Evolutionary conservation across 2,113 vertebrate species (phyloP).

Genomic region (Maccullochella peelii): DNA sequence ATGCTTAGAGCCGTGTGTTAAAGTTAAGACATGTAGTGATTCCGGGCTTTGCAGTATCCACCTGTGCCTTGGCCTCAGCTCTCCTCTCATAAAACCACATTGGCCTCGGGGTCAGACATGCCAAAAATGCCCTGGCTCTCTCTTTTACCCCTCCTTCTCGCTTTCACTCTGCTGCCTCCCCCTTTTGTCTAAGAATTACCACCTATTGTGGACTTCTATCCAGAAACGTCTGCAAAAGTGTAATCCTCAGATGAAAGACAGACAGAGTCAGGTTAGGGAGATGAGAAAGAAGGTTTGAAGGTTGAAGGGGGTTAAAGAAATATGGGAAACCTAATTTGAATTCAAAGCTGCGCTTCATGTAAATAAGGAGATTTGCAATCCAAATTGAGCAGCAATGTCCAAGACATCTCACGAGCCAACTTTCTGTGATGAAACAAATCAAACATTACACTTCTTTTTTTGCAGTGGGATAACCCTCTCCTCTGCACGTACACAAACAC

Average conservation of each 20-base stretch:
- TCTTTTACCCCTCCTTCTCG: not conserved
- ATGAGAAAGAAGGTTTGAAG: slow-evolving; percentile 3
- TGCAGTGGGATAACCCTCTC: not conserved
- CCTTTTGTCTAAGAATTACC: slow-evolving; percentile 11
- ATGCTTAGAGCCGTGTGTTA: slow-evolving; percentile 26
- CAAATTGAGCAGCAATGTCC: slow-evolving; percentile 52
- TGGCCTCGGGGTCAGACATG: slow-evolving; percentile 37
- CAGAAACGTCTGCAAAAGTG: not conserved
- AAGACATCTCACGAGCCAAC: slow-evolving; percentile 6
- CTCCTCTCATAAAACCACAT: slow-evolving; percentile 37
- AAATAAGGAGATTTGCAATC: slow-evolving; percentile 70
- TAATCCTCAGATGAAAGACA: slow-evolving; percentile 26
- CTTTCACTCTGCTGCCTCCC: slow-evolving; percentile 2
- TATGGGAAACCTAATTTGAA: slow-evolving; percentile 53
- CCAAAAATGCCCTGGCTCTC: slow-evolving; percentile 15
- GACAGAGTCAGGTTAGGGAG: not conserved
- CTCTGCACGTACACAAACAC: not conserved
- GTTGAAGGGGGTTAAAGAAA: slow-evolving; percentile 25
- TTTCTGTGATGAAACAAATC: slow-evolving; percentile 50
- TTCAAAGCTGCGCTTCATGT: slow-evolving; percentile 40
- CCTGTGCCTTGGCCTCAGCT: slow-evolving; percentile 47
- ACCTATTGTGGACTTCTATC: not conserved
- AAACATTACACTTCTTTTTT: slow-evolving; percentile 11
- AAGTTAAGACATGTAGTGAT: slow-evolving; percentile 22
- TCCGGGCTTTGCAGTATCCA: slow-evolving; percentile 43